Conservation (phyloP, 2,113 vertebrate species). For the Cervus canadensis region DNA sequence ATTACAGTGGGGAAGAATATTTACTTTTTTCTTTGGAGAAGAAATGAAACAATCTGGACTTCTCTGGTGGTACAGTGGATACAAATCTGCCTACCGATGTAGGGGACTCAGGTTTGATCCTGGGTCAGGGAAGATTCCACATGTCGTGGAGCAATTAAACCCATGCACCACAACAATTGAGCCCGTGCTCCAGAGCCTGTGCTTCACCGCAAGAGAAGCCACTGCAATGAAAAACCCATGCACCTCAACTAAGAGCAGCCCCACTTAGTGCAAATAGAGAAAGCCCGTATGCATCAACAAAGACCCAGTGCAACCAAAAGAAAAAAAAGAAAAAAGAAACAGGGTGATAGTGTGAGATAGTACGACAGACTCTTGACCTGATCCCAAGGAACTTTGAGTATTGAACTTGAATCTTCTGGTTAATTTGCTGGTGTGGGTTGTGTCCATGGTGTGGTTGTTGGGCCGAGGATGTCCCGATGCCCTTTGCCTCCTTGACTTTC, state of each 20-base stretch:
- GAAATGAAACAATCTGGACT: background rate
- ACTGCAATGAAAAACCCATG: background rate
- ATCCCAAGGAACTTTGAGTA: background rate
- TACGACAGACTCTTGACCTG: background rate
- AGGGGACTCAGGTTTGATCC: background rate
- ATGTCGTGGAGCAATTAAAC: background rate
- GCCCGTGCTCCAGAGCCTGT: accelerated
- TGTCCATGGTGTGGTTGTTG: background rate
- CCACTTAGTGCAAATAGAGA: background rate
- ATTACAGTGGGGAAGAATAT: background rate
- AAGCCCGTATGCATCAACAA: background rate
- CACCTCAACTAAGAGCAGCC: background rate
- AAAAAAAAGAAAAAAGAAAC: background rate
- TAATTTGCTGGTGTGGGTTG: background rate
- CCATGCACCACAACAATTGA: background rate
- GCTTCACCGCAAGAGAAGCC: background rate
- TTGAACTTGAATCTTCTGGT: background rate
- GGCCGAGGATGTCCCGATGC: background rate
- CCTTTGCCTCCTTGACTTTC: background rate
- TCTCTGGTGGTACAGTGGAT: background rate
- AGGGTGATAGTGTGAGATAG: background rate
- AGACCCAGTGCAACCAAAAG: background rate
- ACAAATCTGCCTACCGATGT: background rate
- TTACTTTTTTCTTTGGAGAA: background rate
- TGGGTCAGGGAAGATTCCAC: background rate